phyloP scores from a whole-genome alignment of 2,797 vertebrate species.

The Microcaecilia unicolor region DNA sequence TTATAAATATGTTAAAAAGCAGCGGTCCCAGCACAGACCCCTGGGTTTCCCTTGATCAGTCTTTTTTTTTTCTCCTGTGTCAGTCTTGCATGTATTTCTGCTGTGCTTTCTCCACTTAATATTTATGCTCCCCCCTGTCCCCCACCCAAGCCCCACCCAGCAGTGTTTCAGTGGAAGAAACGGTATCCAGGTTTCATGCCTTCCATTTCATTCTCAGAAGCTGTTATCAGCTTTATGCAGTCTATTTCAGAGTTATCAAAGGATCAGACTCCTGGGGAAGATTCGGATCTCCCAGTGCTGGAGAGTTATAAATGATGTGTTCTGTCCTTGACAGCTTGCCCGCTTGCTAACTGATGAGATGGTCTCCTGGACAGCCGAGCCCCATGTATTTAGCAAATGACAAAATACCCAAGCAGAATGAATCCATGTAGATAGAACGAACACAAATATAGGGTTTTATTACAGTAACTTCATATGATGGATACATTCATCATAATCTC shows the following conservation, averaged over 20 bases:
- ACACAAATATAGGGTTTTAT: constrained; percentile 39
- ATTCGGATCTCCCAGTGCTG: constrained; percentile 38
- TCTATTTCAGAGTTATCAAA: constrained; percentile 15
- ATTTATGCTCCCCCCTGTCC: no score
- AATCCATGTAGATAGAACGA: constrained; percentile 42
- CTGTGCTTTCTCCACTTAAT: not conserved
- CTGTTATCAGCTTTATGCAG: not conserved
- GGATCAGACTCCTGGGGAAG: constrained; percentile 15
- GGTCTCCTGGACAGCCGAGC: constrained; percentile 34
- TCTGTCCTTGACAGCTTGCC: constrained; percentile 39
- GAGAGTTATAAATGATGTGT: constrained; percentile 51
- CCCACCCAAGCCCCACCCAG: not conserved
- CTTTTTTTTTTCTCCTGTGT: no score
- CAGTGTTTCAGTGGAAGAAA: not conserved
- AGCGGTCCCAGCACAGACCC: no score
- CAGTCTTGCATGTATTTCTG: no score
- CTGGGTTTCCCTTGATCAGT: no score
- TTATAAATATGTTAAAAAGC: no score
- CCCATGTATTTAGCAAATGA: constrained; percentile 49
- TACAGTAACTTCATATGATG: constrained; percentile 43
- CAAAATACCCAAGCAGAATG: constrained; percentile 37
- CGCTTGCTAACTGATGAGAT: constrained; percentile 48
- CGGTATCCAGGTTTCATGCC: not conserved
- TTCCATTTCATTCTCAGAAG: not conserved
- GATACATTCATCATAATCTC: constrained; percentile 45